Evolutionary conservation across 2,113 vertebrate species (phyloP).

Genomic region (Gnathonemus longibarbis): DNA sequence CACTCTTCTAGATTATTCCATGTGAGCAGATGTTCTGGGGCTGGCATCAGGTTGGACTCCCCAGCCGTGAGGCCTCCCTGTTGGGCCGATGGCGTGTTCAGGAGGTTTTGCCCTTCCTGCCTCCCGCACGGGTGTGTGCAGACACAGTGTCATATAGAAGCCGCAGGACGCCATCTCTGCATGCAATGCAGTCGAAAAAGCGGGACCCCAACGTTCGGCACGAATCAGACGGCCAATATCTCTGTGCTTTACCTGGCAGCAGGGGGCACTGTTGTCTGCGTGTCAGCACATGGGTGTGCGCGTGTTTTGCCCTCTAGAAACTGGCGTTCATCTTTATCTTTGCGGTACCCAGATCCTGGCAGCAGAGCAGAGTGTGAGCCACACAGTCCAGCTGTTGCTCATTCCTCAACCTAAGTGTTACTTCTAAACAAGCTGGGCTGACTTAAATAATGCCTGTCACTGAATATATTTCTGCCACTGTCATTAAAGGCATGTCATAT

Average conservation of each 20-base stretch:
- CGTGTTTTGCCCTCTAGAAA: not conserved
- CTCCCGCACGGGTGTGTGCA: not conserved
- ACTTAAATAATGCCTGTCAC: not conserved
- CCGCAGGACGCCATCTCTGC: not conserved
- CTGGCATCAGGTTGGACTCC: not conserved
- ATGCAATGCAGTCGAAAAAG: not conserved
- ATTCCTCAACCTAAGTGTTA: not conserved
- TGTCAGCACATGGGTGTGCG: not conserved
- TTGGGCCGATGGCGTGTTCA: not conserved
- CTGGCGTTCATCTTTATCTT: not conserved
- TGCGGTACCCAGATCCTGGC: not conserved
- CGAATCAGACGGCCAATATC: not conserved
- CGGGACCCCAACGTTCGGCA: not conserved
- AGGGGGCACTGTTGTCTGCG: conserved; percentile 15
- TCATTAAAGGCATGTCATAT: not conserved
- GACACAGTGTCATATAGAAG: not conserved
- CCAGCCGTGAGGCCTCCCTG: not conserved
- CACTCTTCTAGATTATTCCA: not conserved
- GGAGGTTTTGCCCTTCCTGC: not conserved
- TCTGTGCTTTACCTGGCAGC: not conserved
- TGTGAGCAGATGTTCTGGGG: not conserved
- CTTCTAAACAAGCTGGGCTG: not conserved
- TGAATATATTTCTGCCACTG: not conserved
- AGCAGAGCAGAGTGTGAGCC: not conserved
- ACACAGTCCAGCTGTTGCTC: not conserved